Percentiles rank a stretch among this genome's conserved stretches.
phyloP scores from a whole-genome alignment of 2,888 invertebrate genomes.

The Nomada goodeniana region DNA sequence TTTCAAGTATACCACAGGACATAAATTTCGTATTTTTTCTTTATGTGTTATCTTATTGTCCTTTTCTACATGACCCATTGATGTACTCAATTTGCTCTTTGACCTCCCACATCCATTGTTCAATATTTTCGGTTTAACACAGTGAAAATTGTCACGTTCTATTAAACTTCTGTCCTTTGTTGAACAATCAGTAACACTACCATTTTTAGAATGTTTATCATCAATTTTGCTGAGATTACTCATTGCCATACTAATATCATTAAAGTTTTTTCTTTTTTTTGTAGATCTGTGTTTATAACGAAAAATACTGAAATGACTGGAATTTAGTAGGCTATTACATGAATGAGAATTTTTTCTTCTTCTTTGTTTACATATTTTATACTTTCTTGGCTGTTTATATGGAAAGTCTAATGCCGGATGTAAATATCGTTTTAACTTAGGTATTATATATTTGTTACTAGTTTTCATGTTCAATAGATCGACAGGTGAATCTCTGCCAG shows the following conservation, averaged over 20 bases:
- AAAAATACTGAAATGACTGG: not conserved
- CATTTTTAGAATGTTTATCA: not conserved
- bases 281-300: not conserved
- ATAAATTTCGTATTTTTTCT: not conserved
- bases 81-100: not conserved
- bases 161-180: not conserved
- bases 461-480: constrained; percentile 64
- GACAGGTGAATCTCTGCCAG: constrained; percentile 70
- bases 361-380: not conserved
- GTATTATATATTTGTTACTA: not conserved
- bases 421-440: constrained; percentile 9
- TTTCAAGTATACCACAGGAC: constrained; percentile 1
- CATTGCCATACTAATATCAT: too few species aligned
- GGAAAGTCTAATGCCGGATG: constrained; percentile 73
- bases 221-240: not conserved
- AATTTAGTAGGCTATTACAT: not conserved
- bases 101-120: not conserved
- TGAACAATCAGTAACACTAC: too few species aligned
- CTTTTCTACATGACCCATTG: not conserved
- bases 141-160: not conserved
- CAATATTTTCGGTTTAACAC: not conserved
- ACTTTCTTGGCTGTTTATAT: not conserved
- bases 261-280: not conserved
- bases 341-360: not conserved
- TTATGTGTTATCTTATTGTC: not conserved